phyloP scores from a whole-genome alignment of 1,140 invertebrate species.

The Aphelinus certus region DNA sequence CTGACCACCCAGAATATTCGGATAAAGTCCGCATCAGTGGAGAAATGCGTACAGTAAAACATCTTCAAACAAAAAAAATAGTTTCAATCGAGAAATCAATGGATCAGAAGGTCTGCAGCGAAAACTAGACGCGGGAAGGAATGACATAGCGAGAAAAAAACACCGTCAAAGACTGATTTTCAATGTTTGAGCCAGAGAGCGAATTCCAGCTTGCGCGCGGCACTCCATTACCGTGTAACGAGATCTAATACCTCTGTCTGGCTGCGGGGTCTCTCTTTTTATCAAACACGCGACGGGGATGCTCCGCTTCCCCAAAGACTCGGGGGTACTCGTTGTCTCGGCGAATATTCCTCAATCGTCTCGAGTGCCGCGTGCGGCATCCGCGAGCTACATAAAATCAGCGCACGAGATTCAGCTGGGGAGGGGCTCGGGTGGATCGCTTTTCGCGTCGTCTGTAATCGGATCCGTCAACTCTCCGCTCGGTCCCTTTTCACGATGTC shows the following conservation, averaged over 20 bases:
- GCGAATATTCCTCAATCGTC: slow-evolving; percentile 8
- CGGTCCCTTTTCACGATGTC: not conserved
- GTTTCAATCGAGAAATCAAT: too few species aligned
- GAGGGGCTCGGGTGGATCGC: slow-evolving; percentile 50
- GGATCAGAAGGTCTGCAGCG: too few species aligned
- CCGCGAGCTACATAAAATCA: slow-evolving; percentile 14
- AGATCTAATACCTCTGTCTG: slow-evolving; percentile 33
- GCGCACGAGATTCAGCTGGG: slow-evolving; percentile 44
- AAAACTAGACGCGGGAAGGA: too few species aligned
- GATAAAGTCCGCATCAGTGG: too few species aligned
- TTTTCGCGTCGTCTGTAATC: slow-evolving; percentile 57
- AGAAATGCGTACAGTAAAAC: too few species aligned
- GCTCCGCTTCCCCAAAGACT: too few species aligned
- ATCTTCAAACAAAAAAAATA: too few species aligned
- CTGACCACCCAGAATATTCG: too few species aligned
- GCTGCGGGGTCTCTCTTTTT: slow-evolving; percentile 50
- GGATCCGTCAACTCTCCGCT: slow-evolving; percentile 40
- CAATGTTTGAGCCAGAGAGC: not conserved
- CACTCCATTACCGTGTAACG: slow-evolving; percentile 33
- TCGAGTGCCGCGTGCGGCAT: not conserved
- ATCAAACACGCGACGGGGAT: slow-evolving; percentile 41
- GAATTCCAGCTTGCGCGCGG: not conserved
- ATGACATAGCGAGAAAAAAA: slow-evolving; percentile 3
- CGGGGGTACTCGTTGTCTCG: not conserved
- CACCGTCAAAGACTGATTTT: slow-evolving; percentile 15